Base-by-base conservation (phyloP, 2,113 vertebrate genomes). In the Chinchilla lanigera region DNA sequence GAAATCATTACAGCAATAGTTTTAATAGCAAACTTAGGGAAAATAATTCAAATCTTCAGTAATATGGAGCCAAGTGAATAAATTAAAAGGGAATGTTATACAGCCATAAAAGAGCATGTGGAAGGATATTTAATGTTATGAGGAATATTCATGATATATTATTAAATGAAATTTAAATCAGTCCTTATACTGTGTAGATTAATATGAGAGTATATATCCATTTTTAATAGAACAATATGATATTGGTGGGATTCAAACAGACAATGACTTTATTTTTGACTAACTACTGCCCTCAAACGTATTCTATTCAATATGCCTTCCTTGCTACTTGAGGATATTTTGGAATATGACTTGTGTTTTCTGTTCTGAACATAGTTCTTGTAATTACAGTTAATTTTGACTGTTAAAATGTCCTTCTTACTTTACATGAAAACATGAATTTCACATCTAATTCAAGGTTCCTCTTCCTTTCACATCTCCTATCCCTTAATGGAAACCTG, bases 71-170 rank as follows among this genome's bases (percentile, higher is more conserved):
- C 58, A 90, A 28, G 71, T 63, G 84, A 63, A 92, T 71, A 61
- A 56, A 78, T 87, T 54, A 14, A 65, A 44, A 90, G 88, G 69
- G 6, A 52, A 73, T 94, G 86, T 86, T 87, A 56, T 26, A 86
- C 65, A 52, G 17, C 13, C 54, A 86, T 58, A n/a, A 82, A 89
- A 97, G 65, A 60, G 4, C 10, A 56, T 65, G n/a, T 82, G 81
- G 52, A 86, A 82, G 30, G 28, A 71, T 82, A 92, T 89, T 94
- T 92, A 81, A 92, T 67, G 16, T 85, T 47, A 41, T 73, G 12
- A 92, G 8, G 92, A 92, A 65, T 75, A 82, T 82, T 86, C 17
- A 67, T 75, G 14, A 67, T 30, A 85, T 8, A 60, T 28, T 61
- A 84, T 33, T 89, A 89, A 75, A 10, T 63, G 3, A 4, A 56